These are phyloP conservation scores for Kryptolebias ocellatus DNA, from an alignment of 2,797 vertebrate genomes.

Conservation along the genomic window DNA sequence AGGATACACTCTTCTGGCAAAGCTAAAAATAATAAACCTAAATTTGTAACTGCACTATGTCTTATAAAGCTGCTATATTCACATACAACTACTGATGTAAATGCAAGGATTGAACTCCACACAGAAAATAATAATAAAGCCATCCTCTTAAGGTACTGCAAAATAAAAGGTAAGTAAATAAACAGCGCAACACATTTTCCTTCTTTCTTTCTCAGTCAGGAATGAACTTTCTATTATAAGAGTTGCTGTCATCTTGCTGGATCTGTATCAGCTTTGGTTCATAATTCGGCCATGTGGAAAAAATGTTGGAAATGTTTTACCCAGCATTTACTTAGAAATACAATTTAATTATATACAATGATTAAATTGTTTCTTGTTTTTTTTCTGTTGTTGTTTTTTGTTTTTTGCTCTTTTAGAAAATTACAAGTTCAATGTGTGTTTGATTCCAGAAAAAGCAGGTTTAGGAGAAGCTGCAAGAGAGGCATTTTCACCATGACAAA, in stretches of 20 bases:
- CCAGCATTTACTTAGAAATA: no score
- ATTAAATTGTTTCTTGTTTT: no score
- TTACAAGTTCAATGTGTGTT: no score
- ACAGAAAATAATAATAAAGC: background rate
- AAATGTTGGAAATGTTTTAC: no score
- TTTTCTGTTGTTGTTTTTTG: no score
- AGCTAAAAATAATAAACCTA: constrained; percentile 6
- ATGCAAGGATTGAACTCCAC: background rate
- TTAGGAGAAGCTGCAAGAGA: background rate
- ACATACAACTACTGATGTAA: background rate
- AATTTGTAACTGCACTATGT: background rate
- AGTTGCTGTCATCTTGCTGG: no score
- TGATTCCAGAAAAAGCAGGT: background rate
- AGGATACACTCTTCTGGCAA: constrained; percentile 8
- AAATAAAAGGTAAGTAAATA: background rate
- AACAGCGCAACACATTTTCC: background rate
- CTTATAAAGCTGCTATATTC: background rate
- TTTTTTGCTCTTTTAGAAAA: no score
- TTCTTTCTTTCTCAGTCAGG: background rate
- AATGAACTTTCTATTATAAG: no score
- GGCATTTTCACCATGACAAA: no score
- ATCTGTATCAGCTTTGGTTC: no score
- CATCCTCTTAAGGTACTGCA: background rate
- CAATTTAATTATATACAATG: no score
- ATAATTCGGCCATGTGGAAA: no score